Conservation (phyloP, 2,797 vertebrate genomes). For the Phaenicophaeus curvirostris region DNA sequence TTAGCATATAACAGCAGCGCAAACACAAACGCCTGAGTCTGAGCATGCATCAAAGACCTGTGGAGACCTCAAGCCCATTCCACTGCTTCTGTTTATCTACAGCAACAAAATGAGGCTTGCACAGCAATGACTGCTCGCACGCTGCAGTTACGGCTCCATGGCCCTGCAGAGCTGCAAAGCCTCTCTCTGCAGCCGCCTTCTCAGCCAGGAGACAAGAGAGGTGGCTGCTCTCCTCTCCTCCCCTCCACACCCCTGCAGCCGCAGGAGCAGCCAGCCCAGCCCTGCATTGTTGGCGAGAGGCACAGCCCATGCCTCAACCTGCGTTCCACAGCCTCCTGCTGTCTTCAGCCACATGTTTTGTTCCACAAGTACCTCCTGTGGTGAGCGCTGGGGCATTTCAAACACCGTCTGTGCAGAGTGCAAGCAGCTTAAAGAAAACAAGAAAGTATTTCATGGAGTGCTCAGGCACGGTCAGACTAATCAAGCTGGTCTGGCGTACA, state of each 20-base stretch:
- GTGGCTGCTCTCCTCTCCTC: not conserved
- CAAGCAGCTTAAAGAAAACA: constrained; percentile 54
- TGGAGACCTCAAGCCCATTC: not conserved
- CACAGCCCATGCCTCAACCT: not conserved
- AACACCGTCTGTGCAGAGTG: not conserved
- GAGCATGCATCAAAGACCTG: not conserved
- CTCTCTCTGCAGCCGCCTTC: not conserved
- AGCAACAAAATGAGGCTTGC: not conserved
- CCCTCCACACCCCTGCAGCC: not conserved
- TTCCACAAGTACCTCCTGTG: not conserved
- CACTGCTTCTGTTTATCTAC: not conserved
- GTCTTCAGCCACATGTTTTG: not conserved
- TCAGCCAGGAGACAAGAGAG: not conserved
- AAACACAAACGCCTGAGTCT: not conserved
- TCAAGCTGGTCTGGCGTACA: not conserved
- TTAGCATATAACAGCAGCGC: not conserved
- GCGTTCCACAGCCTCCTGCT: not conserved
- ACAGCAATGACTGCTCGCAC: fast-evolving
- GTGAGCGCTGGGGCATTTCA: not conserved
- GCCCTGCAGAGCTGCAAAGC: not conserved
- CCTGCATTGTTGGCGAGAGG: not conserved
- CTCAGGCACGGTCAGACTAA: not conserved
- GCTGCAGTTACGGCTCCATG: not conserved
- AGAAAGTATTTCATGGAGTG: constrained; percentile 9
- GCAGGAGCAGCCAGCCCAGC: not conserved